Evolutionary conservation across 2,888 invertebrate genomes (phyloP).

Genomic region (Sthenelais limicola): DNA sequence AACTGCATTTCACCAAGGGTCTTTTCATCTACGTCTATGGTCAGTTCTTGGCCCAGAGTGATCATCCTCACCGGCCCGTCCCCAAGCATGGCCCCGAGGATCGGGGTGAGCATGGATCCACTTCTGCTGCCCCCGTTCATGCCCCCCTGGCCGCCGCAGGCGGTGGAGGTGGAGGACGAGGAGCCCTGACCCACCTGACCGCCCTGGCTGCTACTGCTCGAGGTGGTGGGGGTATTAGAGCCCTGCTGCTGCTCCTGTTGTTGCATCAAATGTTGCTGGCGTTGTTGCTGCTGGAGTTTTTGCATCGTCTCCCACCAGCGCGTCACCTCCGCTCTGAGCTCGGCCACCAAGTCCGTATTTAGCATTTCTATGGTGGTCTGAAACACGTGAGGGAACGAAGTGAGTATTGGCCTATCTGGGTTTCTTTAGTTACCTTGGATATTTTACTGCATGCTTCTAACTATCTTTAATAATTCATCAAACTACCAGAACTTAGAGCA

Average conservation of each 20-base stretch:
- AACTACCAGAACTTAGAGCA: no score
- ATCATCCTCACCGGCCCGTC: slow-evolving; percentile 93
- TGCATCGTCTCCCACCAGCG: slow-evolving; percentile 87
- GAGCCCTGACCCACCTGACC: neutral
- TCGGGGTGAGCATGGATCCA: slow-evolving; percentile 73
- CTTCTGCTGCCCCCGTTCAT: slow-evolving; percentile 14
- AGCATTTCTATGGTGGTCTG: slow-evolving; percentile 84
- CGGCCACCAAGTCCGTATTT: slow-evolving; percentile 90
- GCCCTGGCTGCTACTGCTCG: neutral
- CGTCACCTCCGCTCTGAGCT: slow-evolving; percentile 93
- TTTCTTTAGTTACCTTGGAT: neutral
- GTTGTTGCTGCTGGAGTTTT: slow-evolving; percentile 63
- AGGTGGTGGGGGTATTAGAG: neutral
- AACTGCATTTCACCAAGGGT: slow-evolving; percentile 92
- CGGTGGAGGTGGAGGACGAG: neutral
- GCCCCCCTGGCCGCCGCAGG: neutral
- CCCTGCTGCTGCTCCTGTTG: slow-evolving; percentile 41
- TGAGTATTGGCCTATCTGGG: neutral
- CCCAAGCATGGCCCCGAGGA: slow-evolving; percentile 80
- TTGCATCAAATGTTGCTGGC: slow-evolving; percentile 53
- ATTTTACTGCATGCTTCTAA: no score
- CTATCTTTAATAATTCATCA: no score
- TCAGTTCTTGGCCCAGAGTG: slow-evolving; percentile 90
- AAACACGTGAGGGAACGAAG: neutral
- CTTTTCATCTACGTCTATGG: slow-evolving; percentile 93